Evolutionary conservation across 1,140 invertebrate species (phyloP).

Genomic region (Drosophila mojavensis): DNA sequence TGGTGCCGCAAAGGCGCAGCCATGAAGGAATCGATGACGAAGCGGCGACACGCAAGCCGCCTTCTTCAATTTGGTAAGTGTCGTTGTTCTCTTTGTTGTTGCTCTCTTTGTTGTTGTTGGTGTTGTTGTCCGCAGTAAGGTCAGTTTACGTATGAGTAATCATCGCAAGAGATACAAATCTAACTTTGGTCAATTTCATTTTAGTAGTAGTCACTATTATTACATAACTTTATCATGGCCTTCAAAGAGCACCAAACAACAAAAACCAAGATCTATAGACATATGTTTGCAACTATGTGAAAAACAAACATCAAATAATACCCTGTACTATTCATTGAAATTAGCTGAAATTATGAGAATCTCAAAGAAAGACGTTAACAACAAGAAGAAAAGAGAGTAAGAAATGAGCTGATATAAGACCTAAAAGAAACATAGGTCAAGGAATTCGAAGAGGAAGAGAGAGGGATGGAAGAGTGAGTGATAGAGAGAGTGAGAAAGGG

Average conservation of each 20-base stretch:
- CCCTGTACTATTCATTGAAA: neutral
- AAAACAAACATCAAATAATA: neutral
- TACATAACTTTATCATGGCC: slow-evolving; percentile 69
- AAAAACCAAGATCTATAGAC: neutral
- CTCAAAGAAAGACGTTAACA: neutral
- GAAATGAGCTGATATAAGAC: neutral
- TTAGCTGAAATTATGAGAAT: neutral
- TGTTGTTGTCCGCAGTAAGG: slow-evolving; percentile 32
- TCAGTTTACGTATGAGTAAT: slow-evolving; percentile 75
- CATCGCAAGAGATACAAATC: slow-evolving; percentile 76
- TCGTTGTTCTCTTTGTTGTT: slow-evolving; percentile 40
- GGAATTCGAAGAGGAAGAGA: fast-evolving
- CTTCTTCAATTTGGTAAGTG: slow-evolving; percentile 78
- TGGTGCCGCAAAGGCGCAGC: slow-evolving; percentile 49
- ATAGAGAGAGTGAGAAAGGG: neutral
- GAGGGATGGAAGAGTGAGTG: neutral
- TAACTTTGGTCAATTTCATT: slow-evolving; percentile 71
- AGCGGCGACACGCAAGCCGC: slow-evolving; percentile 56
- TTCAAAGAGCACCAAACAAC: slow-evolving; percentile 48
- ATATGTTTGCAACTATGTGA: neutral
- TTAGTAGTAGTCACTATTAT: slow-evolving; percentile 60
- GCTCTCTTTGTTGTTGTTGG: slow-evolving; percentile 5
- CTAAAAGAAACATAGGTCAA: neutral
- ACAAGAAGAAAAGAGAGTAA: neutral
- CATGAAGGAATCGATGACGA: slow-evolving; percentile 68